Evolutionary conservation across 2,797 vertebrate genomes (phyloP), one percentile per base, ranked within the genome.

Genomic region (Melanotaenia parkinsoni): DNA sequence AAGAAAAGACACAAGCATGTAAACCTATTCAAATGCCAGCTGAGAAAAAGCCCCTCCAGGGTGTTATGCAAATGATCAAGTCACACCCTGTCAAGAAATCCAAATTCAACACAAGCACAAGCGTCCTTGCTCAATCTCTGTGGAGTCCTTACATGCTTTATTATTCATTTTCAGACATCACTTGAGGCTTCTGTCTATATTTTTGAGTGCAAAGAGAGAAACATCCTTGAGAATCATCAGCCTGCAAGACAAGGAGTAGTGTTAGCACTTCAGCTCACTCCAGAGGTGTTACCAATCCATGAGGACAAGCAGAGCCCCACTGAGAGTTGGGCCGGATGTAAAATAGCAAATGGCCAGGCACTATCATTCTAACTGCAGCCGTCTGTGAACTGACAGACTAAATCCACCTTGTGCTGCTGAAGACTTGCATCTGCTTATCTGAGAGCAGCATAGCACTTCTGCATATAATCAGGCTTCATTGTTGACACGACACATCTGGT

Each of bases 91-190:
- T 88, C 69, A 80, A 72, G 45, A 84, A 83, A 84, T 75, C 82
- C 82, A 65, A 80, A 82, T 76, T 83, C 82, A 58, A 22, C 77
- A 53, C 3, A 0, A 79, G 78, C 76, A 60, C 62, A 30, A 35
- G 28, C 76, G 71, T 83, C 71, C 60, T 37, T 12, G 14, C 66
- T 66, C 68, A 43, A 72, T 72, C 83, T 82, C 81, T 68, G 77
- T 70, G 74, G 80, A 89, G 76, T 79, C 76, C 75, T 88, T 70
- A 74, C 79, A 72, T 2, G 57, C 81, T 83, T 88, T 84, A 80
- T 88, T 81, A 84, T 84, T 82, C 72, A 79, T 85, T 86, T 80
- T 51, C 74, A 89, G 81, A 70, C 70, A 87, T 88, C 80, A 80
- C 54, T 83, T 60, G 79, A 83, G 74, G 86, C 80, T 86, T 12